Evolutionary conservation across 2,797 vertebrate genomes (phyloP).

Genomic region (Urocyon cinereoargenteus): DNA sequence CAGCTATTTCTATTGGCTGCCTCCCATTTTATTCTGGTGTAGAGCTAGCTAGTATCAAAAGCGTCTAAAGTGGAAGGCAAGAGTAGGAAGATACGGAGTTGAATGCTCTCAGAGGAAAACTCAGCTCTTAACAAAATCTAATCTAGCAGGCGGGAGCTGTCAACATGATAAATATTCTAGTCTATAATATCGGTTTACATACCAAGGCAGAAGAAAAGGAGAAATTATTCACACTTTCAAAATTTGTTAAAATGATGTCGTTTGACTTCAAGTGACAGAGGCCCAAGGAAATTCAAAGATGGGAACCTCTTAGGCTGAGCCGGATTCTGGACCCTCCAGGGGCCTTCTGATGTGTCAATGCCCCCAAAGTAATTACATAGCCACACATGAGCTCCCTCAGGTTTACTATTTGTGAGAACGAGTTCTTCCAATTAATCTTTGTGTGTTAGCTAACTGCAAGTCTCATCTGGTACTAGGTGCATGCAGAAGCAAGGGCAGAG

Average conservation of each 20-base stretch:
- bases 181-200: constrained; percentile 81
- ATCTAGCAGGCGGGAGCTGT: constrained; percentile 81
- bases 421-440: constrained; percentile 74
- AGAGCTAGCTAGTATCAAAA: constrained; percentile 20
- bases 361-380: constrained; percentile 64
- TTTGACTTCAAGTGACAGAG: constrained; percentile 73
- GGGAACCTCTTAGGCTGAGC: constrained; percentile 40
- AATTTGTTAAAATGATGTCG: constrained; percentile 77
- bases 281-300: constrained; percentile 63
- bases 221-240: constrained; percentile 77
- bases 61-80: constrained; percentile 64
- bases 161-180: constrained; percentile 82
- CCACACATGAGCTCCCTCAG: constrained; percentile 62
- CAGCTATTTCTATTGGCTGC: neutral
- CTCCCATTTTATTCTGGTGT: constrained; percentile 32
- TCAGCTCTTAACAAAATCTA: constrained; percentile 78
- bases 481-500: neutral
- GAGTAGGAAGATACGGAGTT: constrained; percentile 55
- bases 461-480: constrained; percentile 18
- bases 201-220: constrained; percentile 59
- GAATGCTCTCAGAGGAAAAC: constrained; percentile 75
- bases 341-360: neutral
- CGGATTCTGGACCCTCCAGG: constrained; percentile 40
- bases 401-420: constrained; percentile 48
- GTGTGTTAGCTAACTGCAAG: neutral